Evolutionary conservation across 2,888 invertebrate species (phyloP), one percentile per base, ranked within the genome.

Genomic region (Halictus quadricinctus): DNA sequence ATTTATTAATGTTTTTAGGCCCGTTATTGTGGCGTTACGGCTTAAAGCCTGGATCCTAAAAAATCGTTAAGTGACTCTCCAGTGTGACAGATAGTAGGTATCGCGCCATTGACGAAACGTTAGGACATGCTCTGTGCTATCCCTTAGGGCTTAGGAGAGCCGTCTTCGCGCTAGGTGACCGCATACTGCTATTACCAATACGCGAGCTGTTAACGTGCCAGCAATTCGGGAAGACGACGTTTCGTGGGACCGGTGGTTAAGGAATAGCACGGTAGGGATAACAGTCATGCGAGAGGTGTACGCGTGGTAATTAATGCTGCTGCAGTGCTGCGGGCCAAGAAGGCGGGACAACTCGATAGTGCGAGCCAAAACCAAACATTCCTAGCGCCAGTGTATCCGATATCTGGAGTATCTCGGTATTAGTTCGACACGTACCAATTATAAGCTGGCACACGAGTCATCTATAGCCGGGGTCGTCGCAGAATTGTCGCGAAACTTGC

Each of bases 331-430:
- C 86, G 82, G 82, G 88, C 89, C 86, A 88, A 88, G 90, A 88
- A 90, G 88, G 81, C 79, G 81, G 80, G 81, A 84, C 79, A 83
- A 79, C 43, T 76, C 66, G 77, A 78, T 83, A 77, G 81, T 70
- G 82, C 85, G 78, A 83, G 86, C 89, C 89, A 88, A 90, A 88
- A 87, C 84, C 89, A 89, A 89, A 88, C 88, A 89, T 89, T 89
- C 90, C 89, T 88, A 48, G 80, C 84, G 85, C 75, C 81, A 54
- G 72, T 79, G 81, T 82, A 88, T 81, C 76, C 76, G 80, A 81
- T 83, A 88, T 83, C 79, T 83, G 72, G 79, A 74, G 72, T 87
- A 84, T 85, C 81, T 70, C 60, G 84, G 84, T 86, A 88, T 89
- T 88, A 84, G 84, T 89, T 87, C 88, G 86, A 87, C 89, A 88